Base-by-base conservation (phyloP, 2,797 vertebrate genomes). In the Ptychadena robeensis region DNA sequence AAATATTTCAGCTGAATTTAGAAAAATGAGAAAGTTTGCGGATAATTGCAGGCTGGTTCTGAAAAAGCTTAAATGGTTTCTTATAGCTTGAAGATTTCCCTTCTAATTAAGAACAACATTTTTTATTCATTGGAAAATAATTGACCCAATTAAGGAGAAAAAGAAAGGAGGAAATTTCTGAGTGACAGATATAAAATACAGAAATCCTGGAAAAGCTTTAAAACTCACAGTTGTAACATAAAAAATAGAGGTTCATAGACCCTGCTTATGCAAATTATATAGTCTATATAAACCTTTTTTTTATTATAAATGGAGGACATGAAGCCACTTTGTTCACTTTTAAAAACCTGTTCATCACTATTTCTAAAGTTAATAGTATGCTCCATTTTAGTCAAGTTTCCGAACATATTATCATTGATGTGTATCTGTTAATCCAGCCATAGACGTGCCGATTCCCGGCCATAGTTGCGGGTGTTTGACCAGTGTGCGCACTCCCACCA, bases 1-100 rank as follows among this genome's bases (percentile, higher is more conserved):
- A 81, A 73, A 81, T 81, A 73, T 81, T 81, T 81, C 65, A 81
- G 32, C 44, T 53, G 70, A 40, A 73, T 68, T 61, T 84, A 57
- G 44, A 68, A 79, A 34, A 83, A 70, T 78, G 38, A 44, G 64
- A 66, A 44, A 73, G n/a, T 80, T 72, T 80, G 67, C 37, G 53
- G 66, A 80, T 80, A 80, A 80, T 80, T 80, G 67, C 78, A 66
- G 48, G 28, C 80, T 66, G 28, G 25, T 80, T 64, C 79, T 64
- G 35, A 73, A 80, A 53, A 63, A 38, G 79, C 68, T 14, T 73
- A 61, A 59, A 18, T 57, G 71, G 48, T 83, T 1, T 66, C 35
- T 86, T 65, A 0, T 59, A 25, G 70, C 67, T 86, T 86, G 64
- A 57, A 31, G 57, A 81, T 78, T 40, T 65, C 71, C 15, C 75